Conservation (phyloP, 2,113 vertebrate genomes). For the Nycticebus coucang region DNA sequence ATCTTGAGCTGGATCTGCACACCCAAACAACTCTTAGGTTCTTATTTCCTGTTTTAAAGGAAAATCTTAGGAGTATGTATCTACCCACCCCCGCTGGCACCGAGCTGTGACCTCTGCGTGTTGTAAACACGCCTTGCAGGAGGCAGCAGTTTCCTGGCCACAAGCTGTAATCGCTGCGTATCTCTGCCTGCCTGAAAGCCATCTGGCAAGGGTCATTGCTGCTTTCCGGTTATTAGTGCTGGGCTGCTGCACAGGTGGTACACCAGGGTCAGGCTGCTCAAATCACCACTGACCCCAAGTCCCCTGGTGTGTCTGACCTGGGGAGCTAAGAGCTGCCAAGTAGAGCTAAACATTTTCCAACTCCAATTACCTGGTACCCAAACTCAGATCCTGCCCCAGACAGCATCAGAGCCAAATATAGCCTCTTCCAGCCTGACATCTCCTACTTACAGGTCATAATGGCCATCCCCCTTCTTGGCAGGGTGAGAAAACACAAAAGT, state of each 20-base stretch:
- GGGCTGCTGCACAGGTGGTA: neutral
- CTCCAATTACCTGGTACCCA: neutral
- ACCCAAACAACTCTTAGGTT: neutral
- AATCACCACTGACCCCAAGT: neutral
- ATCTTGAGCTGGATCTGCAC: neutral
- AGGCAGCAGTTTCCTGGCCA: neutral
- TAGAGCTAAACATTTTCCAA: neutral
- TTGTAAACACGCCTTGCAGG: neutral
- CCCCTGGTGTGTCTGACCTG: neutral
- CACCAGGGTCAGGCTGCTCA: neutral
- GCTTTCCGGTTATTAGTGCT: neutral
- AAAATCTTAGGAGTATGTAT: neutral
- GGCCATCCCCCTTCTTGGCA: neutral
- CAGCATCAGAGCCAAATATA: rapidly evolving
- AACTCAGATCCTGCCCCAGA: neutral
- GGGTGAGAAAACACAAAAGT: neutral
- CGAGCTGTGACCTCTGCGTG: neutral
- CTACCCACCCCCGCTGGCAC: neutral
- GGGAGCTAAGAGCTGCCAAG: neutral
- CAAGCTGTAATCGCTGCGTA: neutral
- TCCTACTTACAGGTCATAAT: neutral
- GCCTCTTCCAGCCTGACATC: neutral
- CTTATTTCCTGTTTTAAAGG: neutral
- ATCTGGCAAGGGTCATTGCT: neutral
- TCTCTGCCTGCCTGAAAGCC: neutral